Evolutionary conservation across 1,140 invertebrate genomes (phyloP), one percentile per base, ranked within the genome.

Genomic region (Zaprionus kolodkinae): DNA sequence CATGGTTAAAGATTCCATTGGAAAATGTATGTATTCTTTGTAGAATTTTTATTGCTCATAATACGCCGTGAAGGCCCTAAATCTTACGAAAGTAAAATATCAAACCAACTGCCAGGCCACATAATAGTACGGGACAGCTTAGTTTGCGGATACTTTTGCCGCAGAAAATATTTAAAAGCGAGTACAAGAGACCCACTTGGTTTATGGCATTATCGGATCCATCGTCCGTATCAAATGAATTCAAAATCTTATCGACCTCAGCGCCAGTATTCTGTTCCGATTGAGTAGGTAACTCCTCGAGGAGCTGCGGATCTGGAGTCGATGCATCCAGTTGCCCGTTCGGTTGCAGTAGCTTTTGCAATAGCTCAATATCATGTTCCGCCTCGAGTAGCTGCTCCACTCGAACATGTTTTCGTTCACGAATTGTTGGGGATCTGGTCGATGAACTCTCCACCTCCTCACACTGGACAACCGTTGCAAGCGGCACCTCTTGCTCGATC

Each of bases 101-200:
- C 70, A 87, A 69, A 62, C 83, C 71, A 48, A 74, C 60, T 40
- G 83, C 79, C 56, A 87, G 21, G 70, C 79, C 73, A 59, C 83
- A 87, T 13, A 87, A 67, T 25, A 87, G 55, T 52, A 87, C 12
- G 10, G 83, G 81, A 54, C 63, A 66, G 60, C 67, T 67, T 27
- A 85, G 35, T 33, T 72, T 79, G 59, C 65, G 69, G 3, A 65
- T 59, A 7, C 30, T 9, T 12, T 66, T 61, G 45, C 62, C 38
- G 56, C 48, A 43, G 12, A 86, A 6, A 3, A 72, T 65, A 13
- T 67, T n/a, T 12, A 79, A 12, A 36, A 83, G 11, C 7, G 68
- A 59, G 13, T 72, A 54, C 15, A 60, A 15, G 63, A 77, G 15
- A 25, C 45, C 30, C 30, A 52, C 5, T 60, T 10, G 15, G 13